These are phyloP conservation scores for Myrmophylax atrothorax DNA, from an alignment of 2,113 vertebrate species.

Conservation along the genomic window DNA sequence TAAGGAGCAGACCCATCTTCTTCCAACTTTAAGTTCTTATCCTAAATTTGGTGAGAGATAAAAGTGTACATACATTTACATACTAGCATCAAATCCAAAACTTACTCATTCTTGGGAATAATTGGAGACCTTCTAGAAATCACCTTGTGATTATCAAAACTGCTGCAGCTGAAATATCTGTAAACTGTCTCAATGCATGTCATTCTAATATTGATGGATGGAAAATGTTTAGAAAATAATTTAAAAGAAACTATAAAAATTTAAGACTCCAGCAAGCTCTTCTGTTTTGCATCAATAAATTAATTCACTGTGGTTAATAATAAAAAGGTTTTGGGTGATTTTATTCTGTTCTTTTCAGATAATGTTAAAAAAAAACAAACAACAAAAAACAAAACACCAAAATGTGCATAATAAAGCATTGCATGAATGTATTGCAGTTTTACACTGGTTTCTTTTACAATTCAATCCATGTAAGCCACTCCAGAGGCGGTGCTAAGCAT, in stretches of 20 bases:
- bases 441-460: neutral
- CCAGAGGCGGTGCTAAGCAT: neutral
- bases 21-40: neutral
- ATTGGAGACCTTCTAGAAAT: neutral
- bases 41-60: neutral
- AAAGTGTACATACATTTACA: neutral
- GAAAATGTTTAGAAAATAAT: neutral
- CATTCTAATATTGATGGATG: neutral
- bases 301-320: neutral
- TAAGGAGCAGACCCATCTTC: neutral
- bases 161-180: neutral
- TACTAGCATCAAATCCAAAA: neutral
- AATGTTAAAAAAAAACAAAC: neutral
- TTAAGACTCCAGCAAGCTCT: neutral
- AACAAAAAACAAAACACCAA: no score
- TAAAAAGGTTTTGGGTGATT: neutral
- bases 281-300: neutral
- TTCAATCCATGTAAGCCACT: neutral
- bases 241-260: neutral
- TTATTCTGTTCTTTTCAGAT: neutral
- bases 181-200: neutral
- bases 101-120: neutral
- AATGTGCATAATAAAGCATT: neutral
- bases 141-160: neutral
- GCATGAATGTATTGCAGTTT: neutral